Evolutionary conservation across 2,888 invertebrate genomes (phyloP).

Genomic region (Drosophila kambysellisi): DNA sequence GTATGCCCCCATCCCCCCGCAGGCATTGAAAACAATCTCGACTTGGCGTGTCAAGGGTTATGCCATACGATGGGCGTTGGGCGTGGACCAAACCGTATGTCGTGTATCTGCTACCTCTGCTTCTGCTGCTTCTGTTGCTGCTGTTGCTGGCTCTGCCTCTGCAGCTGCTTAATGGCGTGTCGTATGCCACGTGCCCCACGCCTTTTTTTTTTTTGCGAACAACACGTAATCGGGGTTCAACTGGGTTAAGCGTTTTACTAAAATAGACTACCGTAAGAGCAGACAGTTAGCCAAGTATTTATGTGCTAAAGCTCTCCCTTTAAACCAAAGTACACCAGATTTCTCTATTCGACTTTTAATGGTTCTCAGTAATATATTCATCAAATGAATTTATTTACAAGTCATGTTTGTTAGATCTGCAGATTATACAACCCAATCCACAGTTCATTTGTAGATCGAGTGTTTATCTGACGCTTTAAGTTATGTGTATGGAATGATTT

Average conservation of each 20-base stretch:
- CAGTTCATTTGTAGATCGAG: background rate
- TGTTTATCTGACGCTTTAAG: background rate
- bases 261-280: constrained; percentile 55
- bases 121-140: constrained; percentile 1
- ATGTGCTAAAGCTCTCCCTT: constrained; percentile 37
- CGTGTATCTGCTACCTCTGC: constrained; percentile 32
- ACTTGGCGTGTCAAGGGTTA: constrained; percentile 63
- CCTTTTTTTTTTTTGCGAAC: constrained; percentile 40
- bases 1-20: constrained; percentile 30
- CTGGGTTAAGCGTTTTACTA: constrained; percentile 65
- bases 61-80: constrained; percentile 36
- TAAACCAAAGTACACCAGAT: constrained; percentile 24
- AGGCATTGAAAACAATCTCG: constrained; percentile 71
- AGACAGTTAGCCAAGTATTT: constrained; percentile 54
- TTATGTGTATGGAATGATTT: background rate
- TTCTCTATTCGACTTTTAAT: constrained; percentile 6
- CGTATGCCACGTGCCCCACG: constrained; percentile 66
- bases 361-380: background rate
- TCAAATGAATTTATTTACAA: background rate
- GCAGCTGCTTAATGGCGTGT: constrained; percentile 69
- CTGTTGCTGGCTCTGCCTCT: constrained; percentile 29
- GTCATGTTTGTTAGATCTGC: background rate
- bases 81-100: constrained; percentile 41
- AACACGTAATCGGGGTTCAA: constrained; percentile 68
- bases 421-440: too few species aligned